These are phyloP conservation scores for Lindbergichthys nudifrons DNA, from an alignment of 2,797 vertebrate species.

Conservation along the genomic window DNA sequence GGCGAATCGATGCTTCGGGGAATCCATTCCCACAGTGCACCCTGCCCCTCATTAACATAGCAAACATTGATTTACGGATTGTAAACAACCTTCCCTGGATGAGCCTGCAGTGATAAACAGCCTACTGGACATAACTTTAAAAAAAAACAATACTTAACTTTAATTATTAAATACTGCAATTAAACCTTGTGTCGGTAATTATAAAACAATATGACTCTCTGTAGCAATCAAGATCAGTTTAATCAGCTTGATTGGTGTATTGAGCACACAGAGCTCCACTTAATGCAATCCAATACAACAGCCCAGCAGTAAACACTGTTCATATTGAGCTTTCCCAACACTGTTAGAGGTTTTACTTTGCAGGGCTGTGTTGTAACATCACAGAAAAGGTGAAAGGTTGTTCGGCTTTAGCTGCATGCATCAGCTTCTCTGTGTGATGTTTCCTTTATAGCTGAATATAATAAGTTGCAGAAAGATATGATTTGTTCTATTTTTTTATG, in stretches of 20 bases:
- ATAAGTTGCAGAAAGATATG: slow-evolving; percentile 27
- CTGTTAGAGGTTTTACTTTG: slow-evolving; percentile 5
- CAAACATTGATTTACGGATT: slow-evolving; percentile 67
- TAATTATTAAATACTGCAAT: slow-evolving; percentile 6
- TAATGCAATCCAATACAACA: slow-evolving; percentile 19
- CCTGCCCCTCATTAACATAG: slow-evolving; percentile 66
- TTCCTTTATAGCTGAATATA: slow-evolving; percentile 11
- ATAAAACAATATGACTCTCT: slow-evolving; percentile 5
- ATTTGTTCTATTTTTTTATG: slow-evolving; percentile 13
- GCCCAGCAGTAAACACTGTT: slow-evolving; percentile 21
- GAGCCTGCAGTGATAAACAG: slow-evolving; percentile 29
- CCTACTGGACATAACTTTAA: slow-evolving; percentile 15
- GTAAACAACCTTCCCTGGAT: slow-evolving; percentile 20
- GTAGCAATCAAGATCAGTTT: slow-evolving; percentile 4
- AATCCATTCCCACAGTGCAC: slow-evolving; percentile 68
- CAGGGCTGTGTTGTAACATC: background rate
- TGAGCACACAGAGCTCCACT: slow-evolving; percentile 4
- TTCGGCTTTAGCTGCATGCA: slow-evolving; percentile 14
- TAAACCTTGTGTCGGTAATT: slow-evolving; percentile 20
- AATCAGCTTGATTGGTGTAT: slow-evolving; percentile 22
- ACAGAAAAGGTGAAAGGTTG: slow-evolving; percentile 31
- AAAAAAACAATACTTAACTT: slow-evolving; percentile 7
- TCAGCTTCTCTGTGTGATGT: slow-evolving; percentile 9
- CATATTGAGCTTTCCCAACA: slow-evolving; percentile 23
- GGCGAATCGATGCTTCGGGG: slow-evolving; percentile 66